Evolutionary conservation across 2,113 vertebrate genomes (phyloP).

Genomic region (Takifugu flavidus): DNA sequence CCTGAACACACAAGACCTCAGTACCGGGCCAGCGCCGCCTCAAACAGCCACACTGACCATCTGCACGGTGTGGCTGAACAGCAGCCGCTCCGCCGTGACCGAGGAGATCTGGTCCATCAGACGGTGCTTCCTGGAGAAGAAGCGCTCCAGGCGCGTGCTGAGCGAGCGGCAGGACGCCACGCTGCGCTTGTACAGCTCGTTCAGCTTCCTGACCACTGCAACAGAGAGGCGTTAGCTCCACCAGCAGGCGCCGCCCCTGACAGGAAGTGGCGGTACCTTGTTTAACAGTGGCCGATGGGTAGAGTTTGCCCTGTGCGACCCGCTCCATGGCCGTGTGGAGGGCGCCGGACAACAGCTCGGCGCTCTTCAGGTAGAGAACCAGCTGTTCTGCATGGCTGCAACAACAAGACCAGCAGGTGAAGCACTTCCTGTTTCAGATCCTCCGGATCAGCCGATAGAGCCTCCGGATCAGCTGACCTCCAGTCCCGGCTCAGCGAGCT

Average conservation of each 20-base stretch:
- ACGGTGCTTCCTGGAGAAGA: constrained; percentile 91
- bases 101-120: constrained; percentile 93
- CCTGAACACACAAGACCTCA: constrained; percentile 63
- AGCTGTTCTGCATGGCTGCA: constrained; percentile 91
- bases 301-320: constrained; percentile 88
- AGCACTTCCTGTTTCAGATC: not conserved
- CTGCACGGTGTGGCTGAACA: constrained; percentile 93
- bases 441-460: not conserved
- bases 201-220: constrained; percentile 87
- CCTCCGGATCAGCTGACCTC: constrained; percentile 76
- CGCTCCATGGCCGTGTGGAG: constrained; percentile 88
- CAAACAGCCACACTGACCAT: constrained; percentile 74
- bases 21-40: too few species aligned
- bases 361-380: constrained; percentile 91
- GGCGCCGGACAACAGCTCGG: constrained; percentile 85
- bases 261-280: constrained; percentile 76
- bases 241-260: not conserved
- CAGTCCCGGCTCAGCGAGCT: constrained; percentile 93
- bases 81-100: constrained; percentile 90
- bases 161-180: constrained; percentile 88
- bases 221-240: not conserved
- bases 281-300: constrained; percentile 90
- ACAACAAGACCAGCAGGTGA: constrained; percentile 18
- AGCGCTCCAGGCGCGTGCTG: constrained; percentile 85
- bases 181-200: constrained; percentile 91